These are phyloP conservation scores for Cariama cristata DNA, from an alignment of 2,113 vertebrate genomes.

Conservation along the genomic window DNA sequence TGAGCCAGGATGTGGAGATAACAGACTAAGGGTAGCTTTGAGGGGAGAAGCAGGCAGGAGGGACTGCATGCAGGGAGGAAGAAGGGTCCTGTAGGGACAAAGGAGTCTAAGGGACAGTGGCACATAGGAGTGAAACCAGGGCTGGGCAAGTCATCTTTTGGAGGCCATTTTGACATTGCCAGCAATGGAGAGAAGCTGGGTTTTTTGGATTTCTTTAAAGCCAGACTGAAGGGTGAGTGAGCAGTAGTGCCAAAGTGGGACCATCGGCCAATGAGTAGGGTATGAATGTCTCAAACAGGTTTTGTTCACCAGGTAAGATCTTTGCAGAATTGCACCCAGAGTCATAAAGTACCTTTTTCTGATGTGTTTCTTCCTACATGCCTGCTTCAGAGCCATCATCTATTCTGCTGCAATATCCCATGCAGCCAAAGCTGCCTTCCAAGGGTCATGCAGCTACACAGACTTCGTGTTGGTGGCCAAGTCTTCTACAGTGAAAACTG, in stretches of 20 bases:
- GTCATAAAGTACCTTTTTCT: background rate
- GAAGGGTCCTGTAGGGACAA: background rate
- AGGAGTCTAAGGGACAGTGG: background rate
- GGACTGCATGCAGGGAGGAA: background rate
- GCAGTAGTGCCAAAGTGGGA: background rate
- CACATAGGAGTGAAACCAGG: background rate
- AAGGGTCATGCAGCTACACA: background rate
- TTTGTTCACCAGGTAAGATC: background rate
- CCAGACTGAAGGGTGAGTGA: background rate
- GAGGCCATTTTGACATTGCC: background rate
- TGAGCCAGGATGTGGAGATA: background rate
- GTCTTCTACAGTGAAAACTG: background rate
- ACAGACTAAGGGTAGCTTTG: background rate
- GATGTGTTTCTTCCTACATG: background rate
- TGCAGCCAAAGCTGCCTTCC: background rate
- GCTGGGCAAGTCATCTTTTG: background rate
- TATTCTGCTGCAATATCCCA: background rate
- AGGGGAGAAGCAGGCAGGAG: background rate
- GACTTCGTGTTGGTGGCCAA: background rate
- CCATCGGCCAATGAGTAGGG: background rate
- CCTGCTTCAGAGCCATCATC: background rate
- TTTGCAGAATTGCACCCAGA: background rate
- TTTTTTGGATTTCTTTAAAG: background rate
- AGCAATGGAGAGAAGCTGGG: background rate
- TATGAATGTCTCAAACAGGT: background rate